Base-by-base conservation (phyloP, 2,888 invertebrate genomes). In the Hedya salicella region DNA sequence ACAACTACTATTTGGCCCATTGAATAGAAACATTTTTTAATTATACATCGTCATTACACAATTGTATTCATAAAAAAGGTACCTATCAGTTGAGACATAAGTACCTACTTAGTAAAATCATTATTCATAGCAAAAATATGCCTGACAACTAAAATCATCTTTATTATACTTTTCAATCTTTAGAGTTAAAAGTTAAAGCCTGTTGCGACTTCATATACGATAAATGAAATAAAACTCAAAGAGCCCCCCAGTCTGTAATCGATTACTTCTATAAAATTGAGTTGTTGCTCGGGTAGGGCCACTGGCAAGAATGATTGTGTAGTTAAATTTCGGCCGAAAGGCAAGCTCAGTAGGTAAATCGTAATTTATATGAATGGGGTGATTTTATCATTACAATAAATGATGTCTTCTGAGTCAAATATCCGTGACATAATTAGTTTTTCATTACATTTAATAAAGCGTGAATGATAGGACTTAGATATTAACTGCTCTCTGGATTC, bases 201-300 rank as follows among this genome's bases (percentile, higher is more conserved):
- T 25, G 25, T 36, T 36, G 6, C 36, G 9, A 36, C n/a, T 21
- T 2, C 13, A 13, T 6, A n/a, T 13, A 32, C n/a, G 17, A 5
- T 19, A 19, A 17, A 17, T 40, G 11, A 19, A 1, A 40, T 30
- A 64, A 73, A 77, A 76, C 74, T 76, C 74, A 72, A 72, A 73
- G 69, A 63, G 74, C 73, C 72, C 71, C 70, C 68, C 77, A 75
- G 36, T 50, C 36, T 21, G 50, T 79, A 81, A 83, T 73, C 78
- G 80, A 84, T 84, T 78, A 80, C 82, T 53, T 70, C 81, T 77
- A 82, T 84, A 80, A 83, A 81, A 79, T 76, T 83, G 83, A 82
- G 75, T 79, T 82, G 83, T 82, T 79, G 78, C 74, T 70, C 73
- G 71, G 74, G 73, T 78, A 77, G 75, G 72, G 75, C 75, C 76